Percentiles rank a stretch among this genome's conserved stretches.
These are phyloP conservation scores for Candidula unifasciata DNA, from an alignment of 2,888 invertebrate genomes.

Conservation along the genomic window DNA sequence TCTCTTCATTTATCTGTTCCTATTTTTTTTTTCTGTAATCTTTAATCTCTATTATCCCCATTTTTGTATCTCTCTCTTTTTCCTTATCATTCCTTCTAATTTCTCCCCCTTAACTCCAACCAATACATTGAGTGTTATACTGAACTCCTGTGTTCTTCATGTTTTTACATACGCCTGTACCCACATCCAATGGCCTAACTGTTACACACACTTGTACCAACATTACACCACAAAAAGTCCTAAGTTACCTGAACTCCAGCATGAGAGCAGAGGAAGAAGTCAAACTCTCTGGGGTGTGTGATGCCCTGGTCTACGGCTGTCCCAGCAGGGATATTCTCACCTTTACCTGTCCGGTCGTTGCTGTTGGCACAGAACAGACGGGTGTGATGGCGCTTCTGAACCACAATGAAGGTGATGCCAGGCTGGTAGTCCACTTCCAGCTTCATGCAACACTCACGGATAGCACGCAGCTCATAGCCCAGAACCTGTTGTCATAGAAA, in stretches of 20 bases:
- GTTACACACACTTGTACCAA: too few relatives aligned
- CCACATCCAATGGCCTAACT: too few relatives aligned
- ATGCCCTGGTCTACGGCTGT: constrained; percentile 99
- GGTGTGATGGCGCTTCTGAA: constrained; percentile 99
- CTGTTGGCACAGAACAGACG: constrained; percentile 98
- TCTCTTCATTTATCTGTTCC: too few relatives aligned
- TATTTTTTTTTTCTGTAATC: too few relatives aligned
- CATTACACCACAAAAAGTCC: background rate
- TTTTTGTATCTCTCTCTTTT: too few relatives aligned
- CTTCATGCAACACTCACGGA: constrained; percentile 98
- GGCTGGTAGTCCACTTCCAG: constrained; percentile 96
- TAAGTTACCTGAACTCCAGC: constrained; percentile 81
- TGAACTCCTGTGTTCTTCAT: too few relatives aligned
- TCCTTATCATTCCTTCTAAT: too few relatives aligned
- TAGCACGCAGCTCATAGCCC: constrained; percentile 97
- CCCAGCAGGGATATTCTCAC: constrained; percentile 99
- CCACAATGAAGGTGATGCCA: constrained; percentile 97
- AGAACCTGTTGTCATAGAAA: constrained; percentile 83
- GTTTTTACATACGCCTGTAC: too few relatives aligned
- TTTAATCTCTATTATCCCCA: too few relatives aligned
- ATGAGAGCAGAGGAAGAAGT: constrained; percentile 96
- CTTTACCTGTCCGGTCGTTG: constrained; percentile 97
- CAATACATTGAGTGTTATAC: too few relatives aligned
- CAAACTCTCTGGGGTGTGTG: constrained; percentile 99
- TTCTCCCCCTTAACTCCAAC: too few relatives aligned